These are phyloP conservation scores for Etheostoma cragini DNA, from an alignment of 2,113 vertebrate genomes.

Conservation along the genomic window DNA sequence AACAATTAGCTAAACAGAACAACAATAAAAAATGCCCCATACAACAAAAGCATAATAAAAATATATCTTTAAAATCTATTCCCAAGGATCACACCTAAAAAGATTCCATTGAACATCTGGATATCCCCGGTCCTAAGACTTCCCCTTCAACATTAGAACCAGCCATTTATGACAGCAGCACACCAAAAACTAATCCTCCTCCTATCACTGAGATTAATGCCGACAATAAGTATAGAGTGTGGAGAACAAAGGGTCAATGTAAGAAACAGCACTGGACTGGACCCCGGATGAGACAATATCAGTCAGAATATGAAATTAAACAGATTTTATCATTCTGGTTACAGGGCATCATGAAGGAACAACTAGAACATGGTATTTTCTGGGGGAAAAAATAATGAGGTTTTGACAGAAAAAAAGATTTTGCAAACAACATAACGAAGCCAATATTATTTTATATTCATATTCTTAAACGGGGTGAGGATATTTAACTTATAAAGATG, in stretches of 20 bases:
- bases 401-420: not conserved
- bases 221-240: slow-evolving; percentile 2
- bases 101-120: not conserved
- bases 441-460: not conserved
- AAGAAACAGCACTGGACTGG: slow-evolving; percentile 18
- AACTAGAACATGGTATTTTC: not conserved
- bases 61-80: not conserved
- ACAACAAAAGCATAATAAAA: not conserved
- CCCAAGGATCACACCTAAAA: not conserved
- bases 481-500: too few species aligned
- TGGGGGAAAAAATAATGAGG: not conserved
- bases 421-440: not conserved
- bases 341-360: not conserved
- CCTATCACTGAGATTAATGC: slow-evolving; percentile 4
- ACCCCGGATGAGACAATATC: slow-evolving; percentile 21
- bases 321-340: not conserved
- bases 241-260: slow-evolving; percentile 47
- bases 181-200: slow-evolving; percentile 11
- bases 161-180: not conserved
- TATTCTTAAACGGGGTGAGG: too few species aligned
- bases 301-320: slow-evolving; percentile 15
- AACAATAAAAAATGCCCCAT: not conserved
- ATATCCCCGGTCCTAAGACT: not conserved
- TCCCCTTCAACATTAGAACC: not conserved
- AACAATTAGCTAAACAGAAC: not conserved